phyloP scores from a whole-genome alignment of 2,797 vertebrate species.

The Molothrus ater region DNA sequence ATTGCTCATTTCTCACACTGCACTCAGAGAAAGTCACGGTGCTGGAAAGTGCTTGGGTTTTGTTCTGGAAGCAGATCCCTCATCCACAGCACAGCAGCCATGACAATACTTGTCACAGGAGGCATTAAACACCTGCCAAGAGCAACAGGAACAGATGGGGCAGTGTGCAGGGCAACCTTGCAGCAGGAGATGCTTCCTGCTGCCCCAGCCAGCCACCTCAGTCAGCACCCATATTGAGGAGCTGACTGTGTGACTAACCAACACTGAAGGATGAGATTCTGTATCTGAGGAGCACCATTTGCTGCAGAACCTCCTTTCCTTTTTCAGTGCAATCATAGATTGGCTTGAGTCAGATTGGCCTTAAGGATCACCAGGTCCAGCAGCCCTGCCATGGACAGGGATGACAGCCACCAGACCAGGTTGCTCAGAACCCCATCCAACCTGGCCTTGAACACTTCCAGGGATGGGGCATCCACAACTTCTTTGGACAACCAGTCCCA shows the following conservation, averaged over 20 bases:
- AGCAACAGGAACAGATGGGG: background rate
- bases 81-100: background rate
- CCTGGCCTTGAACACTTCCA: background rate
- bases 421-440: background rate
- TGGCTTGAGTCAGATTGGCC: background rate
- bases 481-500: background rate
- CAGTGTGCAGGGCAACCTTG: rapidly evolving
- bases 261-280: background rate
- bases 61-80: background rate
- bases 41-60: background rate
- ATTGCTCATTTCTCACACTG: background rate
- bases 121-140: background rate
- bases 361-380: background rate
- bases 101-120: background rate
- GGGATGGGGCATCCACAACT: background rate
- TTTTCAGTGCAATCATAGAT: background rate
- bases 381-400: background rate
- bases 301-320: background rate
- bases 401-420: background rate
- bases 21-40: background rate
- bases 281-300: background rate
- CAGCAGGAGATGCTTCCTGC: background rate
- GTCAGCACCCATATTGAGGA: background rate
- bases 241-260: background rate
- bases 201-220: background rate